phyloP scores from a whole-genome alignment of 1,140 invertebrate genomes.

The Panagrolaimus sp. region DNA sequence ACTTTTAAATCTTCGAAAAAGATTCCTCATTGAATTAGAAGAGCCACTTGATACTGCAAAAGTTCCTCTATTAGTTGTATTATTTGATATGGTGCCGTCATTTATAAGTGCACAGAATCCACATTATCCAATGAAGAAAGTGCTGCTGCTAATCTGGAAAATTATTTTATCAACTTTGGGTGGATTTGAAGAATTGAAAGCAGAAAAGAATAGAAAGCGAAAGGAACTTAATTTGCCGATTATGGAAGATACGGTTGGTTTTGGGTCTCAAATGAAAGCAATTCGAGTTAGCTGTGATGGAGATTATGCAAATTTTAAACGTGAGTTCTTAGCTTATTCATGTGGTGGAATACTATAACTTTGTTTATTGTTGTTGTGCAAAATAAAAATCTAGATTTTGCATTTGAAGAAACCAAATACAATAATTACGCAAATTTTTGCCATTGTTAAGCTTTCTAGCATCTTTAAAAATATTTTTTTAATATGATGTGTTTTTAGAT shows the following conservation, averaged over 20 bases:
- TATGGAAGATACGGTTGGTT: conserved; percentile 51
- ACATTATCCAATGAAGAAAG: conserved; percentile 57
- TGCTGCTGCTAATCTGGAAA: conserved; percentile 50
- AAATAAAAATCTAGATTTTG: too few species aligned
- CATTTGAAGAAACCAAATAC: too few species aligned
- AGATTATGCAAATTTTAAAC: too few species aligned
- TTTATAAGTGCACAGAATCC: conserved; percentile 48
- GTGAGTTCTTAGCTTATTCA: too few species aligned
- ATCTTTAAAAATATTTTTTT: too few species aligned
- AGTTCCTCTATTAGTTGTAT: conserved; percentile 40
- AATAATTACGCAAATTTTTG: too few species aligned
- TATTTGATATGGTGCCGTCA: conserved; percentile 53
- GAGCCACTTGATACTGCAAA: conserved; percentile 46
- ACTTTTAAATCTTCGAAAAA: conserved; percentile 28
- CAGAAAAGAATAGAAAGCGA: conserved; percentile 35
- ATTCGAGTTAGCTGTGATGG: not conserved
- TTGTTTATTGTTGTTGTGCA: too few species aligned
- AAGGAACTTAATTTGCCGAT: conserved; percentile 23
- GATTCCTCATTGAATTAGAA: conserved; percentile 49
- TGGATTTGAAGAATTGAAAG: conserved; percentile 22
- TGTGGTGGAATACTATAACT: not conserved
- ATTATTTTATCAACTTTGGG: conserved; percentile 48
- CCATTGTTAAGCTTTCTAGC: too few species aligned
- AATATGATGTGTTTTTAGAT: too few species aligned
- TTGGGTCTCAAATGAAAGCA: conserved; percentile 39